phyloP scores from a whole-genome alignment of 2,888 invertebrate genomes.

The Chymomyza amoena region DNA sequence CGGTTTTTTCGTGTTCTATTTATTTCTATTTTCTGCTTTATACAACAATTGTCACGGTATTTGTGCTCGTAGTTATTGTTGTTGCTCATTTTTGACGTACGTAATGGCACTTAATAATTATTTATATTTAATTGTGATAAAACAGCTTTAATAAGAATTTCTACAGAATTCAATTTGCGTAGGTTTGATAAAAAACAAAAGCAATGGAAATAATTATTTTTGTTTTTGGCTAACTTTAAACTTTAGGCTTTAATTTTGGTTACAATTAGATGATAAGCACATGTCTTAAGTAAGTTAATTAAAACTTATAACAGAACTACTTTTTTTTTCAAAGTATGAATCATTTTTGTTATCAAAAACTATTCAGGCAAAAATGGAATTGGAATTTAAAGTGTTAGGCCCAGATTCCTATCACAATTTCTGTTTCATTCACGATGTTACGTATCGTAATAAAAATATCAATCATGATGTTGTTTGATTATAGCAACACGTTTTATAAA shows the following conservation, averaged over 20 bases:
- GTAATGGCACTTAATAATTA: neutral
- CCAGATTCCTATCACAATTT: too few species aligned
- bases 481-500: too few species aligned
- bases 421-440: too few species aligned
- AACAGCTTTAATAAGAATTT: neutral
- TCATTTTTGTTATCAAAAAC: neutral
- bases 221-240: neutral
- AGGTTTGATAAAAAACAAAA: neutral
- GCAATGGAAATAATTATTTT: neutral
- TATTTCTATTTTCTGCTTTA: conserved; percentile 13
- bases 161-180: neutral
- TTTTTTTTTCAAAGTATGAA: neutral
- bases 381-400: too few species aligned
- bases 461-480: neutral
- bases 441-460: neutral
- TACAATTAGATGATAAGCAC: neutral
- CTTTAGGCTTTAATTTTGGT: neutral
- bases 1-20: conserved; percentile 42
- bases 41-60: conserved; percentile 13
- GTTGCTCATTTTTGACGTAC: neutral
- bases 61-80: neutral
- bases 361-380: too few species aligned
- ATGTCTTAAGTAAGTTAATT: conserved; percentile 1
- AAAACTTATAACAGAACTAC: neutral
- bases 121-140: conserved; percentile 5